Conservation (phyloP, 2,888 invertebrate species). For the Barypeithes pellucidus region DNA sequence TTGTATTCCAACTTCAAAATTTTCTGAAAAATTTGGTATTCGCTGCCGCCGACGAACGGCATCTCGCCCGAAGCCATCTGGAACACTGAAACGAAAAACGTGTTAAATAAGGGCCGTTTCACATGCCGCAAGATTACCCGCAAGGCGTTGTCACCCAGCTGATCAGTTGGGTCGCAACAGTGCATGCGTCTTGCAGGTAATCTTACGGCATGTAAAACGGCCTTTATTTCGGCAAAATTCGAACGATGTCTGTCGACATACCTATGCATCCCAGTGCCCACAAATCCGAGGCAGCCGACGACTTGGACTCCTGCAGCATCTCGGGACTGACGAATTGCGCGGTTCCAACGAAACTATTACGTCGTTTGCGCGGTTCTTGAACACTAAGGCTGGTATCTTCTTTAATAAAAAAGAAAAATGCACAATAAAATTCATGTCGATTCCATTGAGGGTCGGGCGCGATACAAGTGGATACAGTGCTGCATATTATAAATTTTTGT, state of each 20-base stretch:
- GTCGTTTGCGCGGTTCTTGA: conserved; percentile 65
- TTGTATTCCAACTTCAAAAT: conserved; percentile 92
- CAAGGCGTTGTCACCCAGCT: too few relatives aligned
- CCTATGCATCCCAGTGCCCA: conserved; percentile 97
- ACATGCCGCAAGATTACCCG: too few relatives aligned
- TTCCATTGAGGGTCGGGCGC: too few relatives aligned
- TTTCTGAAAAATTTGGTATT: conserved; percentile 97
- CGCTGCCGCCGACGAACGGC: conserved; percentile 80
- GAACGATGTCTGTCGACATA: too few relatives aligned
- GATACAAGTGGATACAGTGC: too few relatives aligned
- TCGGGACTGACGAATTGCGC: conserved; percentile 99
- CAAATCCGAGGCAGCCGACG: conserved; percentile 88
- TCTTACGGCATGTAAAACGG: too few relatives aligned
- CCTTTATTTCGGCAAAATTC: too few relatives aligned
- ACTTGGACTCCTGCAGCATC: conserved; percentile 86
- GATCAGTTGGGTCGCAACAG: too few relatives aligned
- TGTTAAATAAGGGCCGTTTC: too few relatives aligned
- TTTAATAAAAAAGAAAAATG: conserved; percentile 8
- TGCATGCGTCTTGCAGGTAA: too few relatives aligned
- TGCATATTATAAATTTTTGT: too few relatives aligned
- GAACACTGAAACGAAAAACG: conserved; percentile 74
- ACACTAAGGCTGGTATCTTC: conserved; percentile 61
- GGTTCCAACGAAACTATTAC: conserved; percentile 89
- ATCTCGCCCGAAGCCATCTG: conserved; percentile 92
- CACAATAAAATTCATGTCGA: too few relatives aligned